Evolutionary conservation across 2,888 invertebrate species (phyloP).

Genomic region (Griposia aprilina): DNA sequence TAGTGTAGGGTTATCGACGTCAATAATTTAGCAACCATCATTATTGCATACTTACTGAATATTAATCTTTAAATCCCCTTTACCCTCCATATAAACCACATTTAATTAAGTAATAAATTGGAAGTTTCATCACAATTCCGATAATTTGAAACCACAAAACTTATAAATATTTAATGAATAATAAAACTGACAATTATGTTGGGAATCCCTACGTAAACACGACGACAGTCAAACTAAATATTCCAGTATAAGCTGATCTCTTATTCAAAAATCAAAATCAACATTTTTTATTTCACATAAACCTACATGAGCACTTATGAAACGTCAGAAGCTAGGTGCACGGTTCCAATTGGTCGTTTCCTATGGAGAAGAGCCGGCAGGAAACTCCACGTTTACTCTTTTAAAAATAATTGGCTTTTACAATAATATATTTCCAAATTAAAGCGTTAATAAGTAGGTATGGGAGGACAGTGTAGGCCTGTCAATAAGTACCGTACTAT

Average conservation of each 20-base stretch:
- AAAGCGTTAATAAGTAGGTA: no score
- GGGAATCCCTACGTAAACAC: slow-evolving; percentile 28
- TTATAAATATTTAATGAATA: slow-evolving; percentile 5
- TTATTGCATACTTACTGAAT: slow-evolving; percentile 9
- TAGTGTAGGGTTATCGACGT: not conserved
- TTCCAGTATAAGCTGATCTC: no score
- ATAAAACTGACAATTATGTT: not conserved
- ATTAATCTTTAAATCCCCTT: slow-evolving; percentile 12
- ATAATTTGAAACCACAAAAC: slow-evolving; percentile 4
- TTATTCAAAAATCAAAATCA: no score
- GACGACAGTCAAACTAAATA: no score
- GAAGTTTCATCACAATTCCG: slow-evolving; percentile 30
- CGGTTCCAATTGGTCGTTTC: not conserved
- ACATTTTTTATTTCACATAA: no score
- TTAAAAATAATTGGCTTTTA: not conserved
- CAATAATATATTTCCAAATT: no score
- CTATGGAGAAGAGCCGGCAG: not conserved
- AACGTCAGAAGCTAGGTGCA: not conserved
- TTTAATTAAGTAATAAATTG: not conserved
- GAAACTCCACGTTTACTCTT: not conserved
- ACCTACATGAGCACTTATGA: no score
- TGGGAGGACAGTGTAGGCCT: no score
- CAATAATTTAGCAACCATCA: not conserved
- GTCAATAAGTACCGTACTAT: no score
- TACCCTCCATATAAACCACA: not conserved